Base-by-base conservation (phyloP, 2,113 vertebrate species). In the Nymphicus hollandicus region DNA sequence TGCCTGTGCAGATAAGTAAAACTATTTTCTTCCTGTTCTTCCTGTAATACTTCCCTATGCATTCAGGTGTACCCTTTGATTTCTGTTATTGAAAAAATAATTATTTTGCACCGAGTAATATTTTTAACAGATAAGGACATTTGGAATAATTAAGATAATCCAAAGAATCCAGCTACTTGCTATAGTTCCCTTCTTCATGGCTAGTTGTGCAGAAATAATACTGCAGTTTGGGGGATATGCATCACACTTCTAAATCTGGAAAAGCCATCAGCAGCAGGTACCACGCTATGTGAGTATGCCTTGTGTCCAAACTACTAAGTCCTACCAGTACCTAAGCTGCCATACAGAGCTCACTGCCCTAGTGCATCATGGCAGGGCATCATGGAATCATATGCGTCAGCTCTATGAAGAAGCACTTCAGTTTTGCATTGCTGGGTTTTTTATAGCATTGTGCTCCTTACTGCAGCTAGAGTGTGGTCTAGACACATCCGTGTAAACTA, bases 271-370 rank as follows among this genome's bases (percentile, higher is more conserved):
- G 33, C 50, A 17, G 39, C 69, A 89, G 44, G 10, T 63, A 31
- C 37, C 13, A 41, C 1, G 1, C 20, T 72, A 49, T 39, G 11
- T 43, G 24, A 56, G 41, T 11, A 52, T 0, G 0, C 35, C n/a
- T 70, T 39, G 17, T 1, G 3, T n/a, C 61, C 60, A 52, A 47
- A 10, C 41, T 70, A 29, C 10, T 14, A 37, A 95, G 17, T 50
- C 25, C 35, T n/a, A 64, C 61, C 25, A 70, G 60, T 20, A 63
- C 25, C 16, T n/a, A 15, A 68, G 74, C 4, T 46, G 68, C 39
- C 6, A 10, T 19, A 23, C 22, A 74, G 79, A 68, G 19, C 73
- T 87, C 55, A 15, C 25, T 64, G 6, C 46, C 18, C 52, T 35
- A 43, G 35, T 17, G 66, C 9, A 10, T 27, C n/a, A n/a, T 17